A percentile compares a stretch with the other conserved stretches of the same genome.
Evolutionary conservation across 2,113 vertebrate species (phyloP).

Genomic region (Jaculus jaculus): DNA sequence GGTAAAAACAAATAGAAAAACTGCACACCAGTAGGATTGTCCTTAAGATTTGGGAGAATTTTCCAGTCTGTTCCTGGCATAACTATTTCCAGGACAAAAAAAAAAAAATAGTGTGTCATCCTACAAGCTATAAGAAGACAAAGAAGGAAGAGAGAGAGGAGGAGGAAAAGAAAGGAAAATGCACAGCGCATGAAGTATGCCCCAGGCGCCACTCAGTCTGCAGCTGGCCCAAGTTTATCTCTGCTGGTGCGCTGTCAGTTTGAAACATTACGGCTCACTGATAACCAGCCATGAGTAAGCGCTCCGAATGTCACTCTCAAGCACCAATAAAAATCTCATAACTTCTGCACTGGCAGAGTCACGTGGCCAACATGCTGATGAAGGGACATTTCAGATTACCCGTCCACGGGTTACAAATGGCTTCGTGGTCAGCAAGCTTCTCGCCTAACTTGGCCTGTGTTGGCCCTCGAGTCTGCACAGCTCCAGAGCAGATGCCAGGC

Average conservation of each 20-base stretch:
- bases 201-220: constrained; percentile 87
- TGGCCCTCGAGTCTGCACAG: not conserved
- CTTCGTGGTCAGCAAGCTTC: not conserved
- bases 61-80: constrained; percentile 37
- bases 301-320: constrained; percentile 79
- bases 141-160: no score
- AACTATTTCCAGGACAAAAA: not conserved
- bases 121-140: not conserved
- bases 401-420: constrained; percentile 21
- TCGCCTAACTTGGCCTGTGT: not conserved
- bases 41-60: constrained; percentile 58
- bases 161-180: not conserved
- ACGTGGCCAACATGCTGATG: constrained; percentile 51
- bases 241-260: constrained; percentile 82
- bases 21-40: not conserved
- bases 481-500: not conserved
- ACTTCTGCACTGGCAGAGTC: constrained; percentile 77
- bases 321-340: constrained; percentile 86
- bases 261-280: constrained; percentile 82
- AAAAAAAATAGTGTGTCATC: constrained; percentile 71
- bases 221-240: constrained; percentile 84
- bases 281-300: constrained; percentile 86
- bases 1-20: constrained; percentile 7
- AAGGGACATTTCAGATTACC: constrained; percentile 59
- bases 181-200: constrained; percentile 16